Evolutionary conservation across 1,140 invertebrate genomes (phyloP).

Genomic region (Formica exsecta): DNA sequence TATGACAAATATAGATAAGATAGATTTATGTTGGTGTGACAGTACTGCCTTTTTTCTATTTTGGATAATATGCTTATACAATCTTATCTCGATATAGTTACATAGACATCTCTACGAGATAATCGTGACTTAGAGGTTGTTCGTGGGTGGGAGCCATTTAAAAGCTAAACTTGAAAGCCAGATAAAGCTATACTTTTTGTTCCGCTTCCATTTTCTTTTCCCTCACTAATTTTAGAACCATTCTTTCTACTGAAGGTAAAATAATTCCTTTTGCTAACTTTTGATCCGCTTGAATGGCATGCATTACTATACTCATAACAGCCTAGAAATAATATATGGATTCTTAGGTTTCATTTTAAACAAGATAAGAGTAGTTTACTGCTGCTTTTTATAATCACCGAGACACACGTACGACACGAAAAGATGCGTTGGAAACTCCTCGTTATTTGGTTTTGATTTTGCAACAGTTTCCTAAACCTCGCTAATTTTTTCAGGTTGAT

Average conservation of each 20-base stretch:
- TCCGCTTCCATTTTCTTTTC: slow-evolving; percentile 97
- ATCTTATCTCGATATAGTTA: slow-evolving; percentile 86
- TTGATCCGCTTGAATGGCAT: slow-evolving; percentile 88
- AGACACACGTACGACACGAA: slow-evolving; percentile 98
- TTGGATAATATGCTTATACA: slow-evolving; percentile 87
- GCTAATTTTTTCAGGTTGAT: slow-evolving; percentile 94
- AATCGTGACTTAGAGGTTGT: slow-evolving; percentile 88
- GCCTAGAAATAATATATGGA: slow-evolving; percentile 97
- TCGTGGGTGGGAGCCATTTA: slow-evolving; percentile 82
- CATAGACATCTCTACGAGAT: slow-evolving; percentile 83
- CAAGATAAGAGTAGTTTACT: slow-evolving; percentile 91
- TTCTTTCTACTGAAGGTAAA: slow-evolving; percentile 91
- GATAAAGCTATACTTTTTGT: slow-evolving; percentile 93
- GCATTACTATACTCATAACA: slow-evolving; percentile 90
- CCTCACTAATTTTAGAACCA: slow-evolving; percentile 94
- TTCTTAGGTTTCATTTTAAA: slow-evolving; percentile 80
- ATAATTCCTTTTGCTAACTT: slow-evolving; percentile 83
- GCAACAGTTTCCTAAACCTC: slow-evolving; percentile 95
- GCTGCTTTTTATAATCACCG: slow-evolving; percentile 96
- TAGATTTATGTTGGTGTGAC: slow-evolving; percentile 90
- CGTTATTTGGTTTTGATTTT: slow-evolving; percentile 94
- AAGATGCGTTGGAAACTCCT: slow-evolving; percentile 96
- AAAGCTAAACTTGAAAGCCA: slow-evolving; percentile 79
- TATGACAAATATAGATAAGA: slow-evolving; percentile 91
- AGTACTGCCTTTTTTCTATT: slow-evolving; percentile 76